Conservation (phyloP, 2,888 invertebrate species). For the Yponomeuta evonymella region DNA sequence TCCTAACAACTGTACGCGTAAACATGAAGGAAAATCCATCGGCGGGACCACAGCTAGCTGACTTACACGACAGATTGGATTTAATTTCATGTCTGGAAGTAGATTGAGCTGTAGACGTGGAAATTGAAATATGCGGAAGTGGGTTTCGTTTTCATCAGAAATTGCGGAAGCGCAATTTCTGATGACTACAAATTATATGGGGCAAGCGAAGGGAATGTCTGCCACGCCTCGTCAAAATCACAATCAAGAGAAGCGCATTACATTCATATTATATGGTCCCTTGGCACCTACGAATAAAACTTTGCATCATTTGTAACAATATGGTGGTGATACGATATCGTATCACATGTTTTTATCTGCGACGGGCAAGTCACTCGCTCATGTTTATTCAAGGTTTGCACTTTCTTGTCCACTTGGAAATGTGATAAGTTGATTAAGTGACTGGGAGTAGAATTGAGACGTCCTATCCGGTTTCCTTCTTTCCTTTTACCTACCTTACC, state of each 20-base stretch:
- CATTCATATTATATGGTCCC: neutral
- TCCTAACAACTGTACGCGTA: conserved; percentile 39
- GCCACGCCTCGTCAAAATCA: too few relatives aligned
- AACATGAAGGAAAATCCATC: conserved; percentile 59
- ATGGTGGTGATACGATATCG: conserved; percentile 9
- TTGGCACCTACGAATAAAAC: neutral
- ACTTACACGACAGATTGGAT: neutral
- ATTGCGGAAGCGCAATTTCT: too few relatives aligned
- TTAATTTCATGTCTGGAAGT: conserved; percentile 3
- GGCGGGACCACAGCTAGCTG: conserved; percentile 30
- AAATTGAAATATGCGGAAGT: neutral
- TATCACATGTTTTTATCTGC: conserved; percentile 9
- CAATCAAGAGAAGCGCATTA: neutral
- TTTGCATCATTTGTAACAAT: neutral
- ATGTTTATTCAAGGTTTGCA: conserved; percentile 11
- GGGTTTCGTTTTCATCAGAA: too few relatives aligned
- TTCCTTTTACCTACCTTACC: conserved; percentile 9
- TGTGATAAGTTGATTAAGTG: conserved; percentile 10
- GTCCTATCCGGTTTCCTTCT: conserved; percentile 9
- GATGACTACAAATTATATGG: too few relatives aligned
- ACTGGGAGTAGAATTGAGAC: neutral
- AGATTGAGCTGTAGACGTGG: neutral
- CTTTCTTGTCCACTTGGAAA: conserved; percentile 10
- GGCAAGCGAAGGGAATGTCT: too few relatives aligned
- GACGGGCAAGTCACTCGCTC: neutral